Percentiles rank a stretch among this genome's conserved stretches.
These are phyloP conservation scores for Microctonus brassicae DNA, from an alignment of 2,888 invertebrate genomes.

Conservation along the genomic window DNA sequence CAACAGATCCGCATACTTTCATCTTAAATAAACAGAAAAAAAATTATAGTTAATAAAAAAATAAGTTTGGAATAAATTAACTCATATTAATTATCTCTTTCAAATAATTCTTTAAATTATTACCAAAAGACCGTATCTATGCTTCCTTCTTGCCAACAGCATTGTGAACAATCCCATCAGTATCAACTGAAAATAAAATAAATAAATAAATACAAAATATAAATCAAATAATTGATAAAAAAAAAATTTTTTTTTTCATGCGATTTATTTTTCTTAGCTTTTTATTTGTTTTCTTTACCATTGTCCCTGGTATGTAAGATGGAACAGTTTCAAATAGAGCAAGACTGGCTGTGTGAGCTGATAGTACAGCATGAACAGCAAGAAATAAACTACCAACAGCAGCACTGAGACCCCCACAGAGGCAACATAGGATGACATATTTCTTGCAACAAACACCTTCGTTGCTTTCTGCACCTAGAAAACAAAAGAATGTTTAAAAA, in stretches of 20 bases:
- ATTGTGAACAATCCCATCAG: constrained; percentile 89
- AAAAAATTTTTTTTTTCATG: not conserved
- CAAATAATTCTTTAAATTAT: constrained; percentile 64
- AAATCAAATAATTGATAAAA: not conserved
- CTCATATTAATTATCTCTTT: no score
- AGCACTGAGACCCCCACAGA: constrained; percentile 83
- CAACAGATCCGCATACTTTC: constrained; percentile 89
- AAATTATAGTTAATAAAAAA: not conserved
- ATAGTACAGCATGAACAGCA: constrained; percentile 83
- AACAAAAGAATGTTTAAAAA: constrained; percentile 7
- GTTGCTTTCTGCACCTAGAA: constrained; percentile 48
- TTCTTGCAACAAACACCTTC: constrained; percentile 71
- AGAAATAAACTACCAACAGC: constrained; percentile 83
- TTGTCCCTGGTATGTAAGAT: constrained; percentile 92
- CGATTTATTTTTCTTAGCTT: not conserved
- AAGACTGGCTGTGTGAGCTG: constrained; percentile 78
- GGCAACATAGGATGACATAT: constrained; percentile 87
- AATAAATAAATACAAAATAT: not conserved
- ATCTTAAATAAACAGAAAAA: constrained; percentile 74
- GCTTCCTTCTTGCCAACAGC: constrained; percentile 85
- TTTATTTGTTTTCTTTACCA: constrained; percentile 74
- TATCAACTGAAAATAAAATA: constrained; percentile 77
- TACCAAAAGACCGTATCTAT: constrained; percentile 91
- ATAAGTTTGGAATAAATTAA: no score
- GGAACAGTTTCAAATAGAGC: constrained; percentile 90